Evolutionary conservation across 2,888 invertebrate genomes (phyloP), one percentile per base, ranked within the genome.

Genomic region (Ethmia dodecea): DNA sequence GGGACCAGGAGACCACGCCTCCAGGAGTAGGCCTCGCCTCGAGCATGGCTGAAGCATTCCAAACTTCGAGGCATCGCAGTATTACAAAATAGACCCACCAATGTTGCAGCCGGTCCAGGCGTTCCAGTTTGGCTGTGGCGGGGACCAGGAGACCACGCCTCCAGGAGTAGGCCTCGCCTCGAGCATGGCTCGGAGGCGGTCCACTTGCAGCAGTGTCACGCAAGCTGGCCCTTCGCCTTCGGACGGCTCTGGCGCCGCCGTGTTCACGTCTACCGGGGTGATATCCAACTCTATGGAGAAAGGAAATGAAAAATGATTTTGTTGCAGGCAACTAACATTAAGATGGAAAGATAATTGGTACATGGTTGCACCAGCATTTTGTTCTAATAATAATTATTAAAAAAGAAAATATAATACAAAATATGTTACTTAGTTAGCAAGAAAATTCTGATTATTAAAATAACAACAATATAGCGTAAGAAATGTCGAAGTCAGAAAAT

Each of bases 41-140:
- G 9, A 89, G 76, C 76, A 94, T 93, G 36, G 92, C 66, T 89
- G n/a, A n/a, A n/a, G n/a, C n/a, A n/a, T n/a, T n/a, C n/a, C n/a
- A n/a, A n/a, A n/a, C n/a, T n/a, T n/a, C n/a, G n/a, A n/a, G n/a
- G n/a, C n/a, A n/a, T n/a, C n/a, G n/a, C n/a, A n/a, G n/a, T n/a
- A 20, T 9, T 20, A 2, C n/a, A 1, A 4, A 3, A 3, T 8
- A 20, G n/a, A 22, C 61, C 60, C 36, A 83, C 84, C 97, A 57
- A 99, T 98, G 67, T 99, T 99, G 59, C 96, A 96, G 0, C 93
- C 94, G 10, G 92, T 93, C 99, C 99, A 99, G 0, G 98, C 94
- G 74, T 99, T 97, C 98, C 99, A 99, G 74, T 99, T 99, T 3
- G 91, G 90, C 56, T 93, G 92, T 0, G 99, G 98, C 1, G 99